Percentiles rank a stretch among this genome's conserved stretches.
Evolutionary conservation across 2,113 vertebrate genomes (phyloP).

Genomic region (Pseudorhombus dupliciocellatus): DNA sequence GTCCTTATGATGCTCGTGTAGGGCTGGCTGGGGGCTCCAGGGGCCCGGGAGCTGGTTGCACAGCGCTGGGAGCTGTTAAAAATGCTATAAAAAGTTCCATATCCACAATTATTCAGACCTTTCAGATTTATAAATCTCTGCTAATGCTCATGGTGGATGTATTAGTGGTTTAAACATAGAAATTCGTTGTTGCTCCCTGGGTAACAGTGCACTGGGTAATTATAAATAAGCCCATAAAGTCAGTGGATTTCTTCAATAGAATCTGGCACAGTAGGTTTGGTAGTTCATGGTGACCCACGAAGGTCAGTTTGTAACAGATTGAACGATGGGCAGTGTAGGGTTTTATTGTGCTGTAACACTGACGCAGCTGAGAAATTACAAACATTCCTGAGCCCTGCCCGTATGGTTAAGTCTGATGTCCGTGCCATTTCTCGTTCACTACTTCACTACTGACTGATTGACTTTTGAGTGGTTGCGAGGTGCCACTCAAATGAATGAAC

Average conservation of each 20-base stretch:
- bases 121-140: slow-evolving; percentile 79
- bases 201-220: slow-evolving; percentile 74
- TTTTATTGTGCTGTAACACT: slow-evolving; percentile 25
- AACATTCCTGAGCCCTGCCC: background rate
- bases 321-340: slow-evolving; percentile 21
- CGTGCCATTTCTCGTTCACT: background rate
- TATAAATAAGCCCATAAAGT: slow-evolving; percentile 70
- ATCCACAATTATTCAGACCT: slow-evolving; percentile 78
- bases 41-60: slow-evolving; percentile 51
- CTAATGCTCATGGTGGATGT: slow-evolving; percentile 70
- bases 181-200: slow-evolving; percentile 62
- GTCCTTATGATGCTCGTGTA: slow-evolving; percentile 62
- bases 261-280: slow-evolving; percentile 65
- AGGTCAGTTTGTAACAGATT: slow-evolving; percentile 67
- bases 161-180: slow-evolving; percentile 75
- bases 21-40: slow-evolving; percentile 46
- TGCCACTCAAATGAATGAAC: background rate
- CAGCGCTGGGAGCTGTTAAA: slow-evolving; percentile 75
- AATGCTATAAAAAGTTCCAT: slow-evolving; percentile 73
- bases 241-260: slow-evolving; percentile 65
- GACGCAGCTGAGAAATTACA: slow-evolving; percentile 5
- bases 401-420: background rate
- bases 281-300: slow-evolving; percentile 52
- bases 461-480: background rate
- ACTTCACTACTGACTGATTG: background rate